Conservation (phyloP, 2,797 vertebrate genomes). For the Cheirogaleus major region DNA sequence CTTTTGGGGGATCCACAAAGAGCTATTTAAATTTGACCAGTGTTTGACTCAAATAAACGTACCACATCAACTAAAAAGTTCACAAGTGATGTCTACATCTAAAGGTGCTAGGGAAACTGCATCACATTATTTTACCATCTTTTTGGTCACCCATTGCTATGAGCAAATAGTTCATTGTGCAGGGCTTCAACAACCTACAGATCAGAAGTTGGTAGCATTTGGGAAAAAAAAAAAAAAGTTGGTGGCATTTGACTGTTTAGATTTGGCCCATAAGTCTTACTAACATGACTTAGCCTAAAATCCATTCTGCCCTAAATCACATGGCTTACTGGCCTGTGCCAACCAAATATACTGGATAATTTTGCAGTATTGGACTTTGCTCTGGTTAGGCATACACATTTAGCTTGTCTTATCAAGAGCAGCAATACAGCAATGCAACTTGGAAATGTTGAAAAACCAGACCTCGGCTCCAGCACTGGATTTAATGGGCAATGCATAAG, state of each 20-base stretch:
- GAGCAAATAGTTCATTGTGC: neutral
- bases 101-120: neutral
- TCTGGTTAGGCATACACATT: neutral
- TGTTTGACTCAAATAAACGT: conserved; percentile 5
- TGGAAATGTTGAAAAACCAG: neutral
- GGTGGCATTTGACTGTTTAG: neutral
- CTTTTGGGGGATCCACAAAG: neutral
- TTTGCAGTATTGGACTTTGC: conserved; percentile 42
- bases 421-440: neutral
- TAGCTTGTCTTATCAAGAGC: conserved; percentile 42
- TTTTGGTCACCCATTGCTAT: neutral
- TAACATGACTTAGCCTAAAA: conserved; percentile 38
- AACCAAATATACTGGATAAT: conserved; percentile 35
- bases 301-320: conserved; percentile 32
- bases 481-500: conserved; percentile 31
- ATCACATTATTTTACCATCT: neutral
- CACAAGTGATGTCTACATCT: neutral
- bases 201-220: neutral
- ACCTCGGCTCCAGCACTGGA: neutral
- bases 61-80: neutral
- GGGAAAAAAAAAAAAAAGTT: neutral
- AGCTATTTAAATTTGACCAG: neutral
- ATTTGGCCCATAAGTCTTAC: neutral
- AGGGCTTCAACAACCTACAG: neutral
- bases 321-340: neutral